A percentile compares a stretch with the other conserved stretches of the same genome.
Evolutionary conservation across 2,888 invertebrate species (phyloP).

Genomic region (Drosophila paracracens): DNA sequence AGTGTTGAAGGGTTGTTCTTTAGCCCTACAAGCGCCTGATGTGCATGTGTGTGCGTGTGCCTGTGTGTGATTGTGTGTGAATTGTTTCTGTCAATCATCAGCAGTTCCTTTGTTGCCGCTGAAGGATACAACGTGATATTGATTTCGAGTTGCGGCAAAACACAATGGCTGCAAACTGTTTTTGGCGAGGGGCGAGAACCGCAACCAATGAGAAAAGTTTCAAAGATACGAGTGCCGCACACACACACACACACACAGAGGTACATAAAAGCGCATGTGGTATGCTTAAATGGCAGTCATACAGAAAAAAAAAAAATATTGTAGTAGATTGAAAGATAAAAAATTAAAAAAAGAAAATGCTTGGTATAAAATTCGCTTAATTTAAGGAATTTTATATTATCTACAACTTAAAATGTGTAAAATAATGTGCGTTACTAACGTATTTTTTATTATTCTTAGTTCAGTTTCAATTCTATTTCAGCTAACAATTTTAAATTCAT

Average conservation of each 20-base stretch:
- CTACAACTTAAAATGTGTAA: background rate
- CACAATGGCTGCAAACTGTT: slow-evolving; percentile 58
- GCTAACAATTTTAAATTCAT: background rate
- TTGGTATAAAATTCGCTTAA: background rate
- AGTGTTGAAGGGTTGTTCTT: slow-evolving; percentile 77
- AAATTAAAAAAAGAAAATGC: no score
- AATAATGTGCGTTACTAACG: background rate
- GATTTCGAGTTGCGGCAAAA: slow-evolving; percentile 70
- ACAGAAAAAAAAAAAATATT: slow-evolving; percentile 5
- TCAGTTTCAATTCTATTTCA: background rate
- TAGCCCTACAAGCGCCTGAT: slow-evolving; percentile 17
- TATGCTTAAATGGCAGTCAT: slow-evolving; percentile 35
- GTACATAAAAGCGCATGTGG: slow-evolving; percentile 39
- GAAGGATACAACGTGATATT: slow-evolving; percentile 80
- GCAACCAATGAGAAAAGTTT: slow-evolving; percentile 76
- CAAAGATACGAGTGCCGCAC: slow-evolving; percentile 52
- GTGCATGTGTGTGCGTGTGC: slow-evolving; percentile 21
- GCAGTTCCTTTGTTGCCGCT: slow-evolving; percentile 74
- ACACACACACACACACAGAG: slow-evolving; percentile 19
- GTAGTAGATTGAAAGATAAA: background rate
- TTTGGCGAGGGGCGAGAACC: slow-evolving; percentile 29
- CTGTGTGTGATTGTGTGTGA: slow-evolving; percentile 42
- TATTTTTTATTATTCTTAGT: background rate
- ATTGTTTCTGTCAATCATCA: slow-evolving; percentile 81
- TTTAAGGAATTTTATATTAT: background rate